Evolutionary conservation across 2,113 vertebrate genomes (phyloP).

Genomic region (Pachyramphus minor): DNA sequence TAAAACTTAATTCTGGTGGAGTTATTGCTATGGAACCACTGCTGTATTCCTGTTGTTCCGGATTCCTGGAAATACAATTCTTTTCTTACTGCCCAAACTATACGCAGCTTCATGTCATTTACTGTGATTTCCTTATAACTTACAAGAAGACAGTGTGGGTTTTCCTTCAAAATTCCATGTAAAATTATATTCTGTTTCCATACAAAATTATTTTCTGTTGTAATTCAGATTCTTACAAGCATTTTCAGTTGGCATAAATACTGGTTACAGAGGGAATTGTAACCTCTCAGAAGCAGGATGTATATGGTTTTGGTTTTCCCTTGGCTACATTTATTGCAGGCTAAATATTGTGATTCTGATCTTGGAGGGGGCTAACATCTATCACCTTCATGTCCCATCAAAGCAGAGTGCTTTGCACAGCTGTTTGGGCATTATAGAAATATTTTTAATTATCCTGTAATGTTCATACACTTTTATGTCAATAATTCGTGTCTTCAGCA

Average conservation of each 20-base stretch:
- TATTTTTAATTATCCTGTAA: background rate
- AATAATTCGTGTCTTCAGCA: background rate
- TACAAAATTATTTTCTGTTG: background rate
- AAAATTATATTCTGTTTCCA: background rate
- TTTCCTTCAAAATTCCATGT: background rate
- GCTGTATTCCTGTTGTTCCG: background rate
- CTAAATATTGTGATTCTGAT: background rate
- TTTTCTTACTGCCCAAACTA: background rate
- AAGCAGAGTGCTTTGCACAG: background rate
- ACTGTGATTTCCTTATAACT: background rate
- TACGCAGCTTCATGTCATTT: background rate
- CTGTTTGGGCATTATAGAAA: background rate
- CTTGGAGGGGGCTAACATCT: background rate
- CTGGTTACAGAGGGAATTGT: background rate
- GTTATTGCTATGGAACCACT: background rate
- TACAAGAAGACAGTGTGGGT: background rate
- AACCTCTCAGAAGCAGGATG: background rate
- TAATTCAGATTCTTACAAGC: background rate
- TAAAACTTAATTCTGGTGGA: background rate
- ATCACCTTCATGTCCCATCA: background rate
- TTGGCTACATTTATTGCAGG: background rate
- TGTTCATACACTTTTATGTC: background rate
- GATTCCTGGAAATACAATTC: background rate
- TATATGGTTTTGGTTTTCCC: background rate
- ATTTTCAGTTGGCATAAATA: background rate